phyloP scores from a whole-genome alignment of 2,113 vertebrate species.

The Ceyx melanurus region DNA sequence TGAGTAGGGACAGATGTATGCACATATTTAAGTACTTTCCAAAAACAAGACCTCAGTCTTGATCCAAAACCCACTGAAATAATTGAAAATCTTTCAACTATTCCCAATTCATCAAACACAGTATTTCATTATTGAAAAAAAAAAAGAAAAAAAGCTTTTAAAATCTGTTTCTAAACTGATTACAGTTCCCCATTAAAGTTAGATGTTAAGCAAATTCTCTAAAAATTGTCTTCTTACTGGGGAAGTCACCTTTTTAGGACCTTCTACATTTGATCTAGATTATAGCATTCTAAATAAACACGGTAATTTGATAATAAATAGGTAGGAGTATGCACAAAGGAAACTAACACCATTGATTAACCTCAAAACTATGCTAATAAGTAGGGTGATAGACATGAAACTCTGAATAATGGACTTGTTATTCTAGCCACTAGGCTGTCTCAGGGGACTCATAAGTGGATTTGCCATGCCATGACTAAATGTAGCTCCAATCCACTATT shows the following conservation, averaged over 20 bases:
- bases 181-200: not conserved
- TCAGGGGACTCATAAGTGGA: slow-evolving; percentile 54
- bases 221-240: not conserved
- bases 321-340: slow-evolving; percentile 38
- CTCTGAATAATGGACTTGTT: slow-evolving; percentile 62
- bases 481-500: slow-evolving; percentile 10
- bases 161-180: not conserved
- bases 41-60: not conserved
- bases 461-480: slow-evolving; percentile 43
- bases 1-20: not conserved
- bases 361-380: slow-evolving; percentile 70
- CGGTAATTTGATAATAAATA: slow-evolving; percentile 58
- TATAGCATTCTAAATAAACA: slow-evolving; percentile 55
- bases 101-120: not conserved
- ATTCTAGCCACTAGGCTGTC: slow-evolving; percentile 48
- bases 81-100: not conserved
- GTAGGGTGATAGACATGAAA: slow-evolving; percentile 38
- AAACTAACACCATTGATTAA: slow-evolving; percentile 61
- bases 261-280: slow-evolving; percentile 7
- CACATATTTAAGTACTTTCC: not conserved
- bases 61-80: not conserved
- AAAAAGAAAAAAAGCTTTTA: not conserved
- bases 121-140: not conserved
- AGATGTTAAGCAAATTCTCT: not conserved
- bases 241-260: slow-evolving; percentile 32